Evolutionary conservation across 2,888 invertebrate species (phyloP).

Genomic region (Caradrina kadenii): DNA sequence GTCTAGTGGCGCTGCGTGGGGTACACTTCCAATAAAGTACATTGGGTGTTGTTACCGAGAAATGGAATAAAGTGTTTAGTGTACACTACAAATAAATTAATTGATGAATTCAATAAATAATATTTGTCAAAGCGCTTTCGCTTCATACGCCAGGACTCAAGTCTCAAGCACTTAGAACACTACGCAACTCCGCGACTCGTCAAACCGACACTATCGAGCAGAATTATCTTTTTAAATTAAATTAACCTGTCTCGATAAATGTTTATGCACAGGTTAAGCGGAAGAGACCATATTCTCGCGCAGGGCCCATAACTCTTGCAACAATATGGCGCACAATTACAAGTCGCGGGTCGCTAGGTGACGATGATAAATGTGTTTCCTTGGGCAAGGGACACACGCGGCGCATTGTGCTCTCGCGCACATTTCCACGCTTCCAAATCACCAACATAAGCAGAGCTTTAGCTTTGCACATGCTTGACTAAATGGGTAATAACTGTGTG

Average conservation of each 20-base stretch:
- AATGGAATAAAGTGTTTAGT: constrained; percentile 38
- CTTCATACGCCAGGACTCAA: constrained; percentile 4
- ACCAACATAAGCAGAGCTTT: constrained; percentile 64
- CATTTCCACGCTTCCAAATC: constrained; percentile 63
- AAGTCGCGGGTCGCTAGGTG: constrained; percentile 82
- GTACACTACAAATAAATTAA: constrained; percentile 13
- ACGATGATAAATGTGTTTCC: constrained; percentile 88
- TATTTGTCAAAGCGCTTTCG: not conserved
- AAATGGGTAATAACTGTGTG: constrained; percentile 59
- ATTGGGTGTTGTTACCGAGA: constrained; percentile 38
- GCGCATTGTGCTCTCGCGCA: constrained; percentile 70
- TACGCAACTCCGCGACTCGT: constrained; percentile 1
- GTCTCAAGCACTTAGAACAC: not conserved
- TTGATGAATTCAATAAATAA: constrained; percentile 8
- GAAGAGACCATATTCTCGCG: constrained; percentile 80
- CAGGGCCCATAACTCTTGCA: constrained; percentile 85
- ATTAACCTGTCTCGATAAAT: constrained; percentile 52
- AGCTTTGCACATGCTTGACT: constrained; percentile 52
- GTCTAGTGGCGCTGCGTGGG: constrained; percentile 87
- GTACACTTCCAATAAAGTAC: constrained; percentile 76
- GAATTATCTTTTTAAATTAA: constrained; percentile 55
- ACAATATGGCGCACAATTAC: constrained; percentile 89
- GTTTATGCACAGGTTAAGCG: constrained; percentile 73
- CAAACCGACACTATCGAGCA: constrained; percentile 36
- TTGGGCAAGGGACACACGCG: constrained; percentile 80